A percentile compares a stretch with the other conserved stretches of the same genome.
phyloP scores from a whole-genome alignment of 2,888 invertebrate genomes.

The Oscheius sp. region DNA sequence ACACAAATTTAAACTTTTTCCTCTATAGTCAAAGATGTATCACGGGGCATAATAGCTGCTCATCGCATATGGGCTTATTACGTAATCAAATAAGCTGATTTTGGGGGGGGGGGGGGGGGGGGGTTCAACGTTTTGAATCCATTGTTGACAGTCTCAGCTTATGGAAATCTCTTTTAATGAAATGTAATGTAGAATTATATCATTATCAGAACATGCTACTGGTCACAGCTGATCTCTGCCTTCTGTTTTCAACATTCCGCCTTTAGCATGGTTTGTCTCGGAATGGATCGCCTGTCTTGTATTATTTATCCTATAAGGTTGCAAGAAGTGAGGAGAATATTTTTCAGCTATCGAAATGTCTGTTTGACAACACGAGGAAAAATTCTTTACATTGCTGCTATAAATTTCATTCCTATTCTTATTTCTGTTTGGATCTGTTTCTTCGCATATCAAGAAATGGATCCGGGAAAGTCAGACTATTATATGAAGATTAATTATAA shows the following conservation, averaged over 20 bases:
- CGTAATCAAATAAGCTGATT: too few species aligned
- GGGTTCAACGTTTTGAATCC: too few species aligned
- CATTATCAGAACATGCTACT: slow-evolving; percentile 19
- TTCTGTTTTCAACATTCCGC: slow-evolving; percentile 1
- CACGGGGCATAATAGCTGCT: too few species aligned
- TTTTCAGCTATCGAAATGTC: not conserved
- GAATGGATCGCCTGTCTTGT: slow-evolving; percentile 17
- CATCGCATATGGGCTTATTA: too few species aligned
- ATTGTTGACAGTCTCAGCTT: too few species aligned
- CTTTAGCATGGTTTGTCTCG: not conserved
- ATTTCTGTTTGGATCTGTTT: not conserved
- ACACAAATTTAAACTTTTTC: too few species aligned
- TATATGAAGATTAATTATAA: too few species aligned
- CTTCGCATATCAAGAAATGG: not conserved
- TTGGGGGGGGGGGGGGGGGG: too few species aligned
- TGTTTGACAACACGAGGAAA: not conserved
- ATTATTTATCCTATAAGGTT: slow-evolving; percentile 4
- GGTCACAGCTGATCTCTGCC: slow-evolving; percentile 2
- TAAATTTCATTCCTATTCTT: not conserved
- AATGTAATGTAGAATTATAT: too few species aligned
- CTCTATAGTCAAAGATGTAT: too few species aligned
- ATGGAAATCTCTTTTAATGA: too few species aligned
- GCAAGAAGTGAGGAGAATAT: too few species aligned
- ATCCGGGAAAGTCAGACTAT: not conserved
- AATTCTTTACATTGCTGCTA: not conserved